Percentiles rank a stretch among this genome's conserved stretches.
Conservation (phyloP, 1,140 invertebrate species). For the Drosophila pseudoobscura region DNA sequence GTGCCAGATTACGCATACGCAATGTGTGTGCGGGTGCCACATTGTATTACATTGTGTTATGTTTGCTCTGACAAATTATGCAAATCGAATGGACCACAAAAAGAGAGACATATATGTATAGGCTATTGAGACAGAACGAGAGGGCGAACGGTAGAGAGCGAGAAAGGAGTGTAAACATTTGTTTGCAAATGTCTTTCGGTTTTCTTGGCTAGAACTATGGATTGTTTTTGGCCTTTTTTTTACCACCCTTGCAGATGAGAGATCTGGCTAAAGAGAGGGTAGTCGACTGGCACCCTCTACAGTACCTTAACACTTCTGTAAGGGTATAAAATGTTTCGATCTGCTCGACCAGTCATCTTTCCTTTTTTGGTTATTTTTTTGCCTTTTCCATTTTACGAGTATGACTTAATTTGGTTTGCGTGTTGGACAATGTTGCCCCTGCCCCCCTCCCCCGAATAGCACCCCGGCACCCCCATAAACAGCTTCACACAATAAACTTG, state of each 20-base stretch:
- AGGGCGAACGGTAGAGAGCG: too few relatives aligned
- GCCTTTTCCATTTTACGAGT: constrained; percentile 39
- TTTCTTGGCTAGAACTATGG: constrained; percentile 5
- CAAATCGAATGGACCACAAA: constrained; percentile 56
- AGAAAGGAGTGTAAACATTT: constrained; percentile 12
- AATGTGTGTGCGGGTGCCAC: constrained; percentile 50
- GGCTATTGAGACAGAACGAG: too few relatives aligned
- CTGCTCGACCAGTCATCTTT: too few relatives aligned
- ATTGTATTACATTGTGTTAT: constrained; percentile 70
- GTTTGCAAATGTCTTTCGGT: constrained; percentile 31
- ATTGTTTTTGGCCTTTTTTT: too few relatives aligned
- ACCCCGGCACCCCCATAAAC: constrained; percentile 51
- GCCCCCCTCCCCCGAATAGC: neutral
- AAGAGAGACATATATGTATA: neutral
- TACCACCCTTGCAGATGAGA: too few relatives aligned
- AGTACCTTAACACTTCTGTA: too few relatives aligned
- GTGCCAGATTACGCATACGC: constrained; percentile 78
- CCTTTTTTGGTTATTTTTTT: too few relatives aligned
- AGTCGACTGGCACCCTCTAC: too few relatives aligned
- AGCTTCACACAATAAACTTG: constrained; percentile 79
- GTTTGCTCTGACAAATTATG: constrained; percentile 79
- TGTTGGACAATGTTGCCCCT: constrained; percentile 23
- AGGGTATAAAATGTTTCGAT: too few relatives aligned
- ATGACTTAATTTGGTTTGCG: constrained; percentile 77
- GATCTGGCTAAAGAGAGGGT: too few relatives aligned